Base-by-base conservation (phyloP, 2,888 invertebrate genomes). In the Amitus sp. region DNA sequence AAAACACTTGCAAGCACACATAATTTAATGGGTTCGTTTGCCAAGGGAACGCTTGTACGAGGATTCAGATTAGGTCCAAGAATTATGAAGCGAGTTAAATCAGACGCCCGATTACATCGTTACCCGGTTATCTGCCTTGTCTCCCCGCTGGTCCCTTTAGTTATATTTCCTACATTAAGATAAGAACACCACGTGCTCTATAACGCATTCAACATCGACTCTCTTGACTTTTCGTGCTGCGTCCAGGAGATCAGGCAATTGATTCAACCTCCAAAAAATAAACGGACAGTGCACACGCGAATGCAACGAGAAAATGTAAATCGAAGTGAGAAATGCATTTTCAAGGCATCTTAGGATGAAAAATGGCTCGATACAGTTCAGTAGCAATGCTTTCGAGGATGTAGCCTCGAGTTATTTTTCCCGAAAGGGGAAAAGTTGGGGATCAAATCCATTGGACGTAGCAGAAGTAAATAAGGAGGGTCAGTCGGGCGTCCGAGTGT, bases 51-150 rank as follows among this genome's bases (percentile, higher is more conserved):
- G 77, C 75, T 77, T 79, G 75, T 71, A 73, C 73, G 74, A 68
- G 76, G 73, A 80, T 79, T 79, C 74, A 81, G 81, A 82, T 82
- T 82, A 82, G 77, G 72, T 73, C 69, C 70, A 72, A 79, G 79
- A 82, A 79, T 82, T 81, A 82, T 82, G 80, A 81, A 80, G 75
- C 80, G 74, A 76, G 77, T 74, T 82, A 82, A 82, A 81, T 81
- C 81, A 82, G 74, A 67, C 68, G 48, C 47, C 66, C 77, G 82
- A 82, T 82, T 80, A 79, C 71, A 82, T 82, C 82, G 72, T 71
- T 74, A 73, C 75, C 75, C 70, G 72, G 73, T 79, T 79, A 79
- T 78, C 80, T 79, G 65, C 71, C 73, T 69, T 69, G 62, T 57
- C 57, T 58, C 66, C 66, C 67, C 70, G 71, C 66, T 62, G 69